Evolutionary conservation across 2,888 invertebrate species (phyloP).

Genomic region (Caenorhabditis drosophilae): DNA sequence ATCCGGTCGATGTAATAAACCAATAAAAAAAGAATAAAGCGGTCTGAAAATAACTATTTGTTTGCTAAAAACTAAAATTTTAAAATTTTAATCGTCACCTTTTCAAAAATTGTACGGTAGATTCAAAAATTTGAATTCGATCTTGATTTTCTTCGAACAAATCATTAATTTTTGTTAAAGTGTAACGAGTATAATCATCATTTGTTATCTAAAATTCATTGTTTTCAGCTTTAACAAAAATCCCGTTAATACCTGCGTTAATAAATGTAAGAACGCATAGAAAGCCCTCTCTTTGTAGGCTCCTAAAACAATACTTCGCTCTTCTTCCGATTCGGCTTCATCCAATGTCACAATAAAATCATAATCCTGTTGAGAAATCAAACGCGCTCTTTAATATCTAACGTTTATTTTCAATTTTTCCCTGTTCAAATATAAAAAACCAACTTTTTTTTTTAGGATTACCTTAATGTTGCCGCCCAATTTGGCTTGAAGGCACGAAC

Average conservation of each 20-base stretch:
- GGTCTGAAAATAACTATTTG: conserved; percentile 5
- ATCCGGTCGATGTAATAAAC: conserved; percentile 23
- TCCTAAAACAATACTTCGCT: conserved; percentile 15
- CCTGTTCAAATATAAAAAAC: too few relatives aligned
- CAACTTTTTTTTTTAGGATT: too few relatives aligned
- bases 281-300: conserved; percentile 27
- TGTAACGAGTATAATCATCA: conserved; percentile 26
- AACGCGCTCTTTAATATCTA: neutral
- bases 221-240: neutral
- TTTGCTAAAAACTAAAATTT: neutral
- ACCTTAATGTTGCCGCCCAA: conserved; percentile 27
- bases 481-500: conserved; percentile 23
- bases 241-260: conserved; percentile 20
- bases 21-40: conserved; percentile 21
- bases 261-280: conserved; percentile 32
- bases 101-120: conserved; percentile 22
- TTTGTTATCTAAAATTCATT: conserved; percentile 19
- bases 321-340: conserved; percentile 14
- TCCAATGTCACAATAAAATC: conserved; percentile 33
- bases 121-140: conserved; percentile 24
- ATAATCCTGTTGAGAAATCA: conserved; percentile 29
- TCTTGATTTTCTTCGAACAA: conserved; percentile 24
- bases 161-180: conserved; percentile 27
- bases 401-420: neutral
- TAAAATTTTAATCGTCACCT: neutral